A percentile compares a stretch with the other conserved stretches of the same genome.
Conservation (phyloP, 2,888 invertebrate genomes). For the Acanthoscelides obtectus region DNA sequence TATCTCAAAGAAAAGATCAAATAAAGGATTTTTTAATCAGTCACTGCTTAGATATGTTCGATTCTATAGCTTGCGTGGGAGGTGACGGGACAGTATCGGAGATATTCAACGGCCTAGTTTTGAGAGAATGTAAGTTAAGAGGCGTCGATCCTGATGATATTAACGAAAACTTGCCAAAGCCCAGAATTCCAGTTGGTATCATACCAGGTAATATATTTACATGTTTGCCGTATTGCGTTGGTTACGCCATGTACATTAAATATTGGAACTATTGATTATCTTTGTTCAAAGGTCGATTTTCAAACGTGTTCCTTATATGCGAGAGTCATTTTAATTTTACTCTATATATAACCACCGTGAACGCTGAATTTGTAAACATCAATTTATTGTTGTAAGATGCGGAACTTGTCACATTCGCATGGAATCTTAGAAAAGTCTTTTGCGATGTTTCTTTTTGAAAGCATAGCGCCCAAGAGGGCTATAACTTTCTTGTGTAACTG, state of each 20-base stretch:
- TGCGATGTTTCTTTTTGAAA: too few species aligned
- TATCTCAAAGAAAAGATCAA: conserved; percentile 73
- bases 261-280: background rate
- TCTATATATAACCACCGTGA: too few species aligned
- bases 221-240: background rate
- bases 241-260: background rate
- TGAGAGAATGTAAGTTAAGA: conserved; percentile 52
- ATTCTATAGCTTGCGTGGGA: conserved; percentile 75
- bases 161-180: conserved; percentile 49
- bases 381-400: too few species aligned
- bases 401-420: too few species aligned
- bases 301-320: background rate
- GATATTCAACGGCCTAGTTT: conserved; percentile 67
- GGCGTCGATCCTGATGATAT: conserved; percentile 54
- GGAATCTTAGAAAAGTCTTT: too few species aligned
- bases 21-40: conserved; percentile 63
- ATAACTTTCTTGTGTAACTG: too few species aligned
- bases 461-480: too few species aligned
- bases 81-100: conserved; percentile 86
- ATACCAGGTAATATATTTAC: conserved; percentile 44
- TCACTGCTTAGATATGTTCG: conserved; percentile 55
- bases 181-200: conserved; percentile 58
- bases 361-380: too few species aligned
- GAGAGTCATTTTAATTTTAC: too few species aligned
- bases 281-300: background rate